A percentile compares a stretch with the other conserved stretches of the same genome.
Conservation (phyloP, 2,797 vertebrate genomes). For the Enteromius paludinosus region DNA sequence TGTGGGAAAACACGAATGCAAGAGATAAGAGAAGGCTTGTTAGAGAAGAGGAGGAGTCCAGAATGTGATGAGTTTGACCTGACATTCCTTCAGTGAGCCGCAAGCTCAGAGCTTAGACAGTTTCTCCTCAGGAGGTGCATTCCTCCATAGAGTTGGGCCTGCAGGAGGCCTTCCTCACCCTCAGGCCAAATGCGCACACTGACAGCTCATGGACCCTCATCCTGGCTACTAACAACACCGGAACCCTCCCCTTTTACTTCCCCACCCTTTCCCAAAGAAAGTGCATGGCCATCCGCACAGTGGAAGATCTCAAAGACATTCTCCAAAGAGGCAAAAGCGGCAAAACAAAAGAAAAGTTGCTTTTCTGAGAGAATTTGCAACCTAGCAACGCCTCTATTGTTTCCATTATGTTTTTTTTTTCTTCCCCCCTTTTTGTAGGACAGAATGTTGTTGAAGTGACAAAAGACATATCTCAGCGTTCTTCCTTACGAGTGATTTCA, state of each 20-base stretch:
- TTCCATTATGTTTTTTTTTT: conserved; percentile 50
- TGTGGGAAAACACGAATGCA: conserved; percentile 7
- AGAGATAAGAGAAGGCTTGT: conserved; percentile 29
- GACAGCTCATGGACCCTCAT: conserved; percentile 56
- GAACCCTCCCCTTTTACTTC: conserved; percentile 46
- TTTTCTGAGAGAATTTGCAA: conserved; percentile 59
- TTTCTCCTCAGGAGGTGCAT: conserved; percentile 57
- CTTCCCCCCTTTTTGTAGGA: conserved; percentile 37
- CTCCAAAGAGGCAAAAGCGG: conserved; percentile 52
- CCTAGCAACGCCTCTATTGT: conserved; percentile 66
- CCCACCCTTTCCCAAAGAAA: conserved; percentile 51
- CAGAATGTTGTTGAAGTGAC: conserved; percentile 57
- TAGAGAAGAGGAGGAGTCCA: conserved; percentile 36
- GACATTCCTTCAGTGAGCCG: conserved; percentile 57
- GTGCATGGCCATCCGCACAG: conserved; percentile 53
- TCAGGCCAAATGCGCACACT: conserved; percentile 51
- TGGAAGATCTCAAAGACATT: conserved; percentile 59
- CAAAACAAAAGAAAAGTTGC: conserved; percentile 63
- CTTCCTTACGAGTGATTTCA: conserved; percentile 50
- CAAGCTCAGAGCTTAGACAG: conserved; percentile 47
- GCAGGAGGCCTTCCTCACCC: conserved; percentile 58
- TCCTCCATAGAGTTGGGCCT: conserved; percentile 46
- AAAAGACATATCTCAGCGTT: conserved; percentile 54
- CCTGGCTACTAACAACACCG: conserved; percentile 38
- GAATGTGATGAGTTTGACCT: conserved; percentile 54